Evolutionary conservation across 2,113 vertebrate species (phyloP), one percentile per base, ranked within the genome.

Genomic region (Lepus americanus): DNA sequence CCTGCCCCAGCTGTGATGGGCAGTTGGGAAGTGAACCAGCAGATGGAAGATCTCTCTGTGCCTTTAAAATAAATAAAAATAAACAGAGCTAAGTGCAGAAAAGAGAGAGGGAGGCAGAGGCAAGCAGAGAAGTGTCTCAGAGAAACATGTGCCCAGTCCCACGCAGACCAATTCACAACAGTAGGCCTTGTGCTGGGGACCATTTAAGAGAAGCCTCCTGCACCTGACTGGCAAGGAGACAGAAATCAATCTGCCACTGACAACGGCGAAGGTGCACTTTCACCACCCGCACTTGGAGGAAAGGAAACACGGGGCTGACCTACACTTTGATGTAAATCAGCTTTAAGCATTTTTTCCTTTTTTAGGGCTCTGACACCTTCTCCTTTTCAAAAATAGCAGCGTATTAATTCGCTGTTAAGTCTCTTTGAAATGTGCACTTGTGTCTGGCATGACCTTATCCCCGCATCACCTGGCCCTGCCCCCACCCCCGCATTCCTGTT

Each of bases 281-380:
- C n/a, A 44, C 36, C 84, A 51, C 0, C 6, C 36, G 76, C 49
- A 33, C 29, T 39, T 20, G 53, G 55, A 82, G 72, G 73, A 69
- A 67, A 66, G 69, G 16, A 89, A 81, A 63, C 33, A 69, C 0
- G 49, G 61, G 53, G 36, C 31, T 1, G 63, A 74, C 53, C 72
- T 20, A 31, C 36, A 89, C 82, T 66, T 79, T 29, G 59, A 83
- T 89, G 39, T 59, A 93, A 92, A 90, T 61, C 29, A 93, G 82
- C 87, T 94, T 90, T 63, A 55, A 63, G 69, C 7, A 39, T 11
- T 73, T 84, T 66, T 80, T 76, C 23, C 44, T 64, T 59, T 78
- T 96, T 86, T 5, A 16, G 93, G 70, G 95, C 91, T 92, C 67
- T 94, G 92, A 96, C 93, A 96, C 94, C 55, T 96, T 96, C 78